These are phyloP conservation scores for Graptemys geographica DNA, from an alignment of 2,797 vertebrate genomes.

Conservation along the genomic window DNA sequence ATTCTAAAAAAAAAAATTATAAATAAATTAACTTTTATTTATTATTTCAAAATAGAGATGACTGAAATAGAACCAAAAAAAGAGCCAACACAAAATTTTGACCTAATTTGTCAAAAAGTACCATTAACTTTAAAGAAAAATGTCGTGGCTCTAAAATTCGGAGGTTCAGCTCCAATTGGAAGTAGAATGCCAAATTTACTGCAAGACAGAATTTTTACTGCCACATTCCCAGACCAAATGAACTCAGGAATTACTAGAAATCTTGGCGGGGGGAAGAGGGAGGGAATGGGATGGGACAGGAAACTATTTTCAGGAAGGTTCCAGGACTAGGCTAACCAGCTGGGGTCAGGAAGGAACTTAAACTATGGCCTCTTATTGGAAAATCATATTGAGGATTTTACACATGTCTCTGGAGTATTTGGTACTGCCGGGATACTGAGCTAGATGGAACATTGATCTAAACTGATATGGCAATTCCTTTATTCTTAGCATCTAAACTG, in stretches of 20 bases:
- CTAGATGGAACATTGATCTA: accelerated
- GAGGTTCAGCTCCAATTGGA: conserved; percentile 38
- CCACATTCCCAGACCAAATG: background rate
- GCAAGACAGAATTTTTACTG: conserved; percentile 36
- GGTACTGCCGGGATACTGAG: accelerated
- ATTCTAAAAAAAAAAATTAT: background rate
- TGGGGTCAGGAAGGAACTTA: accelerated
- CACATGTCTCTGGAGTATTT: background rate
- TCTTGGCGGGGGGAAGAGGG: background rate
- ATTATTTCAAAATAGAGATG: background rate
- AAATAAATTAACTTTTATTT: background rate
- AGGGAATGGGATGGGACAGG: background rate
- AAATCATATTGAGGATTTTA: accelerated
- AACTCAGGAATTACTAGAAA: background rate
- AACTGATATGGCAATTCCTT: accelerated
- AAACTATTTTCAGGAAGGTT: accelerated
- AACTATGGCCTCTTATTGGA: accelerated
- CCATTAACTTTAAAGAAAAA: conserved; percentile 34
- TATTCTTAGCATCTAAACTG: accelerated
- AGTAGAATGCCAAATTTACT: background rate
- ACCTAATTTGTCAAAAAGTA: background rate
- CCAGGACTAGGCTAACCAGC: background rate
- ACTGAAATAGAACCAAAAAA: background rate
- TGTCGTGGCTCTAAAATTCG: conserved; percentile 49
- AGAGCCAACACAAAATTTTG: background rate